These are phyloP conservation scores for Chrysocyon brachyurus DNA, from an alignment of 2,797 vertebrate species.

Conservation along the genomic window DNA sequence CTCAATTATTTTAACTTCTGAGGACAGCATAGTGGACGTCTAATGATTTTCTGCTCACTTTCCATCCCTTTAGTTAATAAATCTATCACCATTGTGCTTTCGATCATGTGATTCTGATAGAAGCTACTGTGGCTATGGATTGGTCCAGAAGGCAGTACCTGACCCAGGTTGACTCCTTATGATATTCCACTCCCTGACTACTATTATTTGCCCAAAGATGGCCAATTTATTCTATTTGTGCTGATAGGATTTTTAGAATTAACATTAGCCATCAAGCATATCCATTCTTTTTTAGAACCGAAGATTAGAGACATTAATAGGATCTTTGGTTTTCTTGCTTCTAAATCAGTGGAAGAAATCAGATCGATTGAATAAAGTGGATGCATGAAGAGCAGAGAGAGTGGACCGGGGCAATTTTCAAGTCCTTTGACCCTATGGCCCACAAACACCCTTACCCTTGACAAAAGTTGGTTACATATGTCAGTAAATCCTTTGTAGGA, in stretches of 20 bases:
- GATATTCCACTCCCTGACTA: neutral
- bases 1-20: conserved; percentile 15
- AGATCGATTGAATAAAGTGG: neutral
- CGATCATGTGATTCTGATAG: neutral
- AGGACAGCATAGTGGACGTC: neutral
- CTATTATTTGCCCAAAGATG: neutral
- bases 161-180: neutral
- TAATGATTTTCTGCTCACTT: neutral
- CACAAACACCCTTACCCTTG: neutral
- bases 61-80: neutral
- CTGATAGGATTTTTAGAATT: neutral
- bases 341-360: neutral
- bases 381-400: neutral
- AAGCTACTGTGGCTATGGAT: neutral
- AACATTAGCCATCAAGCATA: neutral
- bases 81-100: neutral
- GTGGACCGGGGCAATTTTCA: neutral
- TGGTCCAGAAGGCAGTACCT: neutral
- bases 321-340: neutral
- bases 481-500: neutral
- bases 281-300: neutral
- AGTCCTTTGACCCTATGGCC: neutral
- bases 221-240: neutral
- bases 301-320: neutral
- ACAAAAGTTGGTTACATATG: neutral